A percentile compares a stretch with the other conserved stretches of the same genome.
Conservation (phyloP, 2,888 invertebrate genomes). For the Ectobius pallidus region DNA sequence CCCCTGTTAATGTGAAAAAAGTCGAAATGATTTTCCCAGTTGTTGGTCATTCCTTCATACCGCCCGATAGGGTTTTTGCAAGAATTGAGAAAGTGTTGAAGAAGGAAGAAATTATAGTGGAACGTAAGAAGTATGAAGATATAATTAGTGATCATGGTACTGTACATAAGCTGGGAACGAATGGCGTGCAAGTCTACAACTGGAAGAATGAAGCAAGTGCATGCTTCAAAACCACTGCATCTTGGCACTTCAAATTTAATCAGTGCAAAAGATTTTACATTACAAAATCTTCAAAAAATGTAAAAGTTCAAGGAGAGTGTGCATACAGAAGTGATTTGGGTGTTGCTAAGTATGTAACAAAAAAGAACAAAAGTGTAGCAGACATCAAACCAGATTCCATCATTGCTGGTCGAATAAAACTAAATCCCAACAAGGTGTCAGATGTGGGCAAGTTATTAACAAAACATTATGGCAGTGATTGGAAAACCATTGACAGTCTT, state of each 20-base stretch:
- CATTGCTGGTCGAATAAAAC: background rate
- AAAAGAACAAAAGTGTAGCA: background rate
- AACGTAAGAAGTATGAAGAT: background rate
- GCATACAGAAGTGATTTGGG: background rate
- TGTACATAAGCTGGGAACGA: background rate
- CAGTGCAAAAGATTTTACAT: background rate
- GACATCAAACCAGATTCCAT: no score
- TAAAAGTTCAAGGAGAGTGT: background rate
- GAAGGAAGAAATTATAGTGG: background rate
- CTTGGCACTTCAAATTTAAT: background rate
- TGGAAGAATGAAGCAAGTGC: background rate
- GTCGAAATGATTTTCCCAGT: background rate
- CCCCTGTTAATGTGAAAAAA: background rate
- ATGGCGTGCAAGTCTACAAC: background rate
- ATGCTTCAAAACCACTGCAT: background rate
- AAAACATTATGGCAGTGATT: background rate
- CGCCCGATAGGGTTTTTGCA: background rate
- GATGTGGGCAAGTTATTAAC: background rate
- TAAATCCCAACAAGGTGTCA: background rate
- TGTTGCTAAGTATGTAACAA: background rate
- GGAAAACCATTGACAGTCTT: no score
- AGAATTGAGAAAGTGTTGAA: background rate
- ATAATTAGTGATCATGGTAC: background rate
- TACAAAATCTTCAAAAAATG: background rate
- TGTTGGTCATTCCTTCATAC: background rate